Evolutionary conservation across 2,888 invertebrate species (phyloP).

Genomic region (Nomada goodeniana): DNA sequence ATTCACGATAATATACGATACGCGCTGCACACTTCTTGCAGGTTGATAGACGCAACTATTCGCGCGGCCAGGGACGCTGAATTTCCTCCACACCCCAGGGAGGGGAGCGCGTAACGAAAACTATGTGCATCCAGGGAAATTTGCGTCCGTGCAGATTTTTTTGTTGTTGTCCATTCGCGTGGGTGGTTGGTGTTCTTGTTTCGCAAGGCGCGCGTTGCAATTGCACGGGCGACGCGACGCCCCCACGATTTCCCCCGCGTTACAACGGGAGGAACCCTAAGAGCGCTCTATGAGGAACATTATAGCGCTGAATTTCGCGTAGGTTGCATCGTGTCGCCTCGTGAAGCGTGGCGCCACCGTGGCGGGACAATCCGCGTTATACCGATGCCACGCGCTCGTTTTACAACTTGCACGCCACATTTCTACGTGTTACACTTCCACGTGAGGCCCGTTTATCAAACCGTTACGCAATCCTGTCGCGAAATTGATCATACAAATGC

Average conservation of each 20-base stretch:
- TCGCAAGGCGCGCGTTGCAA: constrained; percentile 64
- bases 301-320: constrained; percentile 73
- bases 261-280: constrained; percentile 57
- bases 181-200: constrained; percentile 64
- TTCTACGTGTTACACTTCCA: constrained; percentile 63
- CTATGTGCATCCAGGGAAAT: constrained; percentile 36
- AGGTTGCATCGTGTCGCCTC: constrained; percentile 68
- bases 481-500: constrained; percentile 61
- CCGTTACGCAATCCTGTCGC: constrained; percentile 60
- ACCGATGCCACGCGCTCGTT: constrained; percentile 66
- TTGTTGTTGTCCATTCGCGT: constrained; percentile 48
- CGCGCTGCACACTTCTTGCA: constrained; percentile 56
- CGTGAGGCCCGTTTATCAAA: constrained; percentile 61
- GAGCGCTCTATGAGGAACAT: constrained; percentile 61
- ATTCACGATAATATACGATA: constrained; percentile 59
- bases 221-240: constrained; percentile 64
- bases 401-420: constrained; percentile 55
- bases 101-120: constrained; percentile 10
- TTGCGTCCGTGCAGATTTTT: constrained; percentile 24
- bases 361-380: constrained; percentile 74
- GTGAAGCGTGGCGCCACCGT: constrained; percentile 76
- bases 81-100: background rate
- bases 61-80: background rate
- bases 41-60: constrained; percentile 62
- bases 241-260: constrained; percentile 69